Evolutionary conservation across 2,113 vertebrate genomes (phyloP), one percentile per base, ranked within the genome.

Genomic region (Lipotes vexillifer): DNA sequence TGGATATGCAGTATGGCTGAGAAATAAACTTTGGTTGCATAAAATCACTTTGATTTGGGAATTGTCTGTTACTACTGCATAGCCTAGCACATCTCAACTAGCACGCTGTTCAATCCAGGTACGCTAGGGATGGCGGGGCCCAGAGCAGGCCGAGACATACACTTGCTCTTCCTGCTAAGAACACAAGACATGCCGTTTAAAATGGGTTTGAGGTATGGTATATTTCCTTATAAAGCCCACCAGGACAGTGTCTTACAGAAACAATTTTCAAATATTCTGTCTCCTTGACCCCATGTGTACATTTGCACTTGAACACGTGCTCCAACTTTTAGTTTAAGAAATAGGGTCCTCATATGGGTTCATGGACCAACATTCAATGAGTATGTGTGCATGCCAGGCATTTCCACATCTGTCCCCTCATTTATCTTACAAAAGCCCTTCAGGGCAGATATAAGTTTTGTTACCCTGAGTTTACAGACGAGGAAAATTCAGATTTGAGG

Each of bases 371-470:
- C 2, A 5, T 44, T 59, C 29, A 17, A 1, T 4, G 77, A 57
- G 29, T 1, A 6, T 4, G 3, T 29, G 23, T 11, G 6, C 1
- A 17, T 2, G 17, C 82, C 0, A 5, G 75, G 14, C 4, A 20
- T 18, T n/a, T 68, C 77, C 7, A 57, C 11, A 8, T 3, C 17
- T 6, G 25, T 8, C 6, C 13, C 65, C 59, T 52, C 71, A 44
- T 1, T 59, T 6, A 41, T 65, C 84, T 44, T 31, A 31, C 0
- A 11, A 15, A 0, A 33, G 23, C 27, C 38, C 55, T 1, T 27
- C 0, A 3, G 49, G 2, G 29, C 27, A 29, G 66, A 33, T 18
- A 14, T 13, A 23, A 4, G 17, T 38, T 21, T 38, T 29, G 3
- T 20, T 5, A 15, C 17, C 13, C 29, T 71, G 29, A 14, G n/a